A percentile compares a stretch with the other conserved stretches of the same genome.
Conservation (phyloP, 2,888 invertebrate species). For the Allacma fusca region DNA sequence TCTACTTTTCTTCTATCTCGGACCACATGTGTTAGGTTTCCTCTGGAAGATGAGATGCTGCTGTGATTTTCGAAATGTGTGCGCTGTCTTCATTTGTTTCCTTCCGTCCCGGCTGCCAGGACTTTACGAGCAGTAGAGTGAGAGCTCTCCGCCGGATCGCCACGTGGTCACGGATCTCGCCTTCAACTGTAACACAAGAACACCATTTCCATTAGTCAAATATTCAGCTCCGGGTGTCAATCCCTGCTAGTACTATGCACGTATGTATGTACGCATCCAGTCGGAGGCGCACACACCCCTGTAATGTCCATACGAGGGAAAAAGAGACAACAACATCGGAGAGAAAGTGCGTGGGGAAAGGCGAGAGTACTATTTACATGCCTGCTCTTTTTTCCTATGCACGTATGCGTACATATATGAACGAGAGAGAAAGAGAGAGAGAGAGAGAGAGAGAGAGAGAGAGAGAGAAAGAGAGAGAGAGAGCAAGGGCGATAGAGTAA, state of each 20-base stretch:
- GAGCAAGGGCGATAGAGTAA: background rate
- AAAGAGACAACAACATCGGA: too few relatives aligned
- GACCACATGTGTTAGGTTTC: background rate
- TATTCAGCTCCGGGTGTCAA: conserved; percentile 22
- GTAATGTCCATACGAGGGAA: too few relatives aligned
- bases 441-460: background rate
- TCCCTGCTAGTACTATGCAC: background rate
- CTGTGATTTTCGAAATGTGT: conserved; percentile 26
- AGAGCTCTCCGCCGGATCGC: conserved; percentile 62
- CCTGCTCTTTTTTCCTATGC: too few relatives aligned
- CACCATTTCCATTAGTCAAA: conserved; percentile 42
- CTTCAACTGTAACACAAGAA: conserved; percentile 59
- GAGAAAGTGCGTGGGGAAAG: too few relatives aligned
- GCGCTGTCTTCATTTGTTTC: conserved; percentile 28
- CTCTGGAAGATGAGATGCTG: conserved; percentile 35
- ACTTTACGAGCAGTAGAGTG: conserved; percentile 61
- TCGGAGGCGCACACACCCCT: too few relatives aligned
- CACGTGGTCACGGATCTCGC: conserved; percentile 62
- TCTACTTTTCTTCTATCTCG: too few relatives aligned
- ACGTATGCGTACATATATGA: too few relatives aligned
- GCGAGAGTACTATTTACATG: too few relatives aligned
- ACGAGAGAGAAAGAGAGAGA: too few relatives aligned
- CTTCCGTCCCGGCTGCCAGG: background rate
- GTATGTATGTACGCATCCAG: background rate
- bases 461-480: background rate